Evolutionary conservation across 2,888 invertebrate species (phyloP), one percentile per base, ranked within the genome.

Genomic region (Epinotia nisella): DNA sequence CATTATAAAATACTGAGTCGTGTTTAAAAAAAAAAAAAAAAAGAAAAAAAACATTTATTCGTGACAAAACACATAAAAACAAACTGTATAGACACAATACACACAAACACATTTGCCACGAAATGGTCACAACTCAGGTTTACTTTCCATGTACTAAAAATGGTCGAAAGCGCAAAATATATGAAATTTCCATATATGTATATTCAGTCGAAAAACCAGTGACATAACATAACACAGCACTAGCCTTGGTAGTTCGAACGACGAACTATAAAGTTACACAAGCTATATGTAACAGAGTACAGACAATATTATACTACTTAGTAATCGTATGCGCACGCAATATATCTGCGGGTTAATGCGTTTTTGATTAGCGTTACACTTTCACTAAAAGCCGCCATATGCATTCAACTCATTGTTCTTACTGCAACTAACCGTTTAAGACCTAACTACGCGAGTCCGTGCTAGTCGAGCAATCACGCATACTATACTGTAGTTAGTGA

Each of bases 281-380:
- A 75, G 53, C 56, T 62, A 68, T 64, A 58, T n/a, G n/a, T n/a
- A n/a, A n/a, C 41, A 49, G 1, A 49, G 49, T n/a, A 49, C 49
- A 49, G 49, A 49, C 49, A 21, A 24, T 21, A 55, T n/a, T 13
- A 15, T n/a, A 53, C 11, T 24, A 39, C 45, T 60, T 65, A 55
- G 64, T 70, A 74, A n/a, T 45, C 64, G 59, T 45, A 39, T 49
- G 45, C 55, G 53, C 68, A 56, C 45, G 62, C 68, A 51, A 17
- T 21, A 64, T 17, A 41, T 66, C 55, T 73, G 75, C 56, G 78
- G 82, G 80, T 80, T 91, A 89, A 92, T 90, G 88, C 83, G 87
- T 83, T 87, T 91, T 91, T 90, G 90, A 92, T 92, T 89, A 89
- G 84, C 84, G 82, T 85, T 84, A 82, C 87, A 92, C 91, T 92